Conservation (phyloP, 2,113 vertebrate genomes). For the Panurus biarmicus region DNA sequence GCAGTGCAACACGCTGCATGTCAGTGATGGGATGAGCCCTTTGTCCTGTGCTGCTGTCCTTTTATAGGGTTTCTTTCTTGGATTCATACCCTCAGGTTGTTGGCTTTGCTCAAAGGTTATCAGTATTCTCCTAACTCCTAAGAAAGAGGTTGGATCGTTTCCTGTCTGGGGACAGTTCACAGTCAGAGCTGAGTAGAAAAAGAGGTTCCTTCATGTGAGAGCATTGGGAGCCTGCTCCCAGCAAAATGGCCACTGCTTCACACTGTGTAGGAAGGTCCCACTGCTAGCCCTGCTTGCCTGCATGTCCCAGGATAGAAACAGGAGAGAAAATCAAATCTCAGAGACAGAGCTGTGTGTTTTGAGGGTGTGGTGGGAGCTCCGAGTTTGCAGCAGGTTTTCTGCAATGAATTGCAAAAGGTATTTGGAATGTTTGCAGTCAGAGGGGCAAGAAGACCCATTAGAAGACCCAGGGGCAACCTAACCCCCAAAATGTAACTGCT, state of each 20-base stretch:
- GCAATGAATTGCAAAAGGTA: not conserved
- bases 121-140: not conserved
- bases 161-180: not conserved
- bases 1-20: not conserved
- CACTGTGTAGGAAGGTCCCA: not conserved
- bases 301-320: not conserved
- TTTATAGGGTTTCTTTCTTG: not conserved
- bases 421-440: not conserved
- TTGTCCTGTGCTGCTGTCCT: not conserved
- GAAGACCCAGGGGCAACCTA: not conserved
- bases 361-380: rapidly evolving
- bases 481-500: not conserved
- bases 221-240: not conserved
- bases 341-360: not conserved
- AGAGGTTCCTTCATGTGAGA: not conserved
- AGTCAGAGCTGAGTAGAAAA: not conserved
- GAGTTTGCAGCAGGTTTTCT: not conserved
- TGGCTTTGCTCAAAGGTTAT: not conserved
- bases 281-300: not conserved
- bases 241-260: not conserved
- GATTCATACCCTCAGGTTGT: rapidly evolving
- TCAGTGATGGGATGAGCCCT: not conserved
- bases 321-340: not conserved
- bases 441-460: not conserved
- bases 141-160: not conserved